phyloP scores from a whole-genome alignment of 1,140 invertebrate species.

The Phenacoccus solenopsis region DNA sequence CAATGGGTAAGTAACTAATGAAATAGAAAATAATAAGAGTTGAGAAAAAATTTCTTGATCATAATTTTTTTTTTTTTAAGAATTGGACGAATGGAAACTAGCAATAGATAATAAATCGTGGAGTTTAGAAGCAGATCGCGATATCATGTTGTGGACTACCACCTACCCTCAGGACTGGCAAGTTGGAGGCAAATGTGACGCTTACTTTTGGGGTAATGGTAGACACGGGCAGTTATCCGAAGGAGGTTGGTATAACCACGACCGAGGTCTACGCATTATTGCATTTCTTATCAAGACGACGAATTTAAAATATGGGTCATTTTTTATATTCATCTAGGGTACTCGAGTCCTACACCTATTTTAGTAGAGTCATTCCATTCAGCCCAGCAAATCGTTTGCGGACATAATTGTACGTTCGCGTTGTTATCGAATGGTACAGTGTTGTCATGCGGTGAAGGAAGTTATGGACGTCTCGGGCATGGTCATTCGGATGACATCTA shows the following conservation, averaged over 20 bases:
- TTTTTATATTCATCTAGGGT: slow-evolving; percentile 27
- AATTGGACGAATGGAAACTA: slow-evolving; percentile 27
- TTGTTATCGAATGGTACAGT: slow-evolving; percentile 43
- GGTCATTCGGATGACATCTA: slow-evolving; percentile 48
- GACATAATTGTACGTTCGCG: slow-evolving; percentile 48
- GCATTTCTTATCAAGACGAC: not conserved
- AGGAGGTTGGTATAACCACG: slow-evolving; percentile 32
- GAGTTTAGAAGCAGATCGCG: slow-evolving; percentile 44
- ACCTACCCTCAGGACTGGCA: slow-evolving; percentile 52
- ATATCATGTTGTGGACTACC: slow-evolving; percentile 49
- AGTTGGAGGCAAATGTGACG: slow-evolving; percentile 48
- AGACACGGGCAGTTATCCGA: slow-evolving; percentile 50
- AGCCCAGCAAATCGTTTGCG: slow-evolving; percentile 47
- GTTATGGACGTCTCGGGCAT: slow-evolving; percentile 44
- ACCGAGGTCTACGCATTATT: not conserved
- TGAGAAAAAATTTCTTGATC: no score
- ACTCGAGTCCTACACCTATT: slow-evolving; percentile 33
- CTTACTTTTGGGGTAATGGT: slow-evolving; percentile 50
- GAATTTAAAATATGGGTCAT: not conserved
- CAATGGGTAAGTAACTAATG: not conserved
- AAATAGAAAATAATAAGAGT: not conserved
- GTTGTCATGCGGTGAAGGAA: slow-evolving; percentile 45
- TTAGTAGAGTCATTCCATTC: slow-evolving; percentile 37
- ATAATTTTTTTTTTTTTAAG: not conserved
- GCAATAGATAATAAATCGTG: slow-evolving; percentile 39